Base-by-base conservation (phyloP, 1,140 invertebrate genomes). In the Spodoptera frugiperda region DNA sequence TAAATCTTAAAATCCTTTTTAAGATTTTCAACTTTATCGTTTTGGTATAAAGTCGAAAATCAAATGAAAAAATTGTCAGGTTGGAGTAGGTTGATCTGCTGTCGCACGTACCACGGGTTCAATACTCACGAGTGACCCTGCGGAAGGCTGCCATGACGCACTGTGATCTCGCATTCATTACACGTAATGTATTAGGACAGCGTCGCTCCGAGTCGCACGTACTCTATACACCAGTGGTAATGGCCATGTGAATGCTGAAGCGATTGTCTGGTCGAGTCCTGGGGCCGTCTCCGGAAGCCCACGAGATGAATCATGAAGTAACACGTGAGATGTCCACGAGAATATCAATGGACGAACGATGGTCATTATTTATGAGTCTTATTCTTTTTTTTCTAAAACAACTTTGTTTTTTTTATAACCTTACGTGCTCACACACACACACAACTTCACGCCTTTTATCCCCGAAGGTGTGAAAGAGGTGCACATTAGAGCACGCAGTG, bases 191-290 rank as follows among this genome's bases (percentile, higher is more conserved):
- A 71, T 25, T 71, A 51, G 48, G 19, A 3, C 39, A 11, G 21
- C 39, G 12, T 25, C 33, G 10, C 59, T 44, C 15, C 12, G 9
- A 61, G 33, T 61, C 59, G 11, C 44, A 70, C 48, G 67, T 70
- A 70, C 2, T 17, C 59, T 61, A 11, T 61, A 63, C 14, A 46
- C 21, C 21, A 19, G 25, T 55, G 30, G 68, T 55, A 71, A 44
- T 46, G 17, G 68, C 55, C 51, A 71, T 46, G 33, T 71, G 53
- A 71, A 71, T 71, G 19, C 44, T 71, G 30, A 71, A 55, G 30
- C 51, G 17, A 65, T 65, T 48, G n/a, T 21, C 30, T 21, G 14
- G 11, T 9, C 15, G 14, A 51, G 61, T 48, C 17, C 44, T 65
- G 17, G 44, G 21, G 15, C 11, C 21, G 39, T 14, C 15, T 57